Conservation (phyloP, 2,797 vertebrate species). For the Phrynocephalus vlangalii region DNA sequence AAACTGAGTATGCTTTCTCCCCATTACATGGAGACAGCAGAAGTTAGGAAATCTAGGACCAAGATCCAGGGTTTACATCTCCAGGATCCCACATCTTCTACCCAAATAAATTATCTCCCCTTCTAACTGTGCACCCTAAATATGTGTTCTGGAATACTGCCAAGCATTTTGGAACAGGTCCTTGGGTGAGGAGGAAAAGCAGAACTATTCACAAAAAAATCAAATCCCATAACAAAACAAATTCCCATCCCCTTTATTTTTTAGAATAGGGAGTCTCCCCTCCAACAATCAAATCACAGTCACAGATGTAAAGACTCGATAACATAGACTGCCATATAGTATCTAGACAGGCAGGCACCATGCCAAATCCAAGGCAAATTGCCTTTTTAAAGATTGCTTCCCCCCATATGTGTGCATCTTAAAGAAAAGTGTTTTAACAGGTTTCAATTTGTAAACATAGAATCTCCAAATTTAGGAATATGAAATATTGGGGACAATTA, state of each 20-base stretch:
- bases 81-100: too few relatives aligned
- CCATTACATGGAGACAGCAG: too few relatives aligned
- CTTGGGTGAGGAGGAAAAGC: not conserved
- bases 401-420: not conserved
- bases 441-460: not conserved
- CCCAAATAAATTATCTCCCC: too few relatives aligned
- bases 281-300: not conserved
- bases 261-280: not conserved
- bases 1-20: too few relatives aligned
- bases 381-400: not conserved
- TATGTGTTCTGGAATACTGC: too few relatives aligned
- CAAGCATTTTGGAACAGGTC: too few relatives aligned
- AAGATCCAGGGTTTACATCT: too few relatives aligned
- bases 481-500: not conserved
- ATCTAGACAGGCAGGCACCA: not conserved
- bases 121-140: too few relatives aligned
- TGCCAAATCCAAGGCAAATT: not conserved
- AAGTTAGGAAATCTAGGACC: too few relatives aligned
- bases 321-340: not conserved
- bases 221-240: not conserved
- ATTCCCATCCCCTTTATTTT: not conserved
- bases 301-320: not conserved
- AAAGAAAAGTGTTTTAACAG: not conserved
- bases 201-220: not conserved
- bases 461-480: not conserved